Evolutionary conservation across 2,797 vertebrate species (phyloP).

Genomic region (Clarias fuscus): DNA sequence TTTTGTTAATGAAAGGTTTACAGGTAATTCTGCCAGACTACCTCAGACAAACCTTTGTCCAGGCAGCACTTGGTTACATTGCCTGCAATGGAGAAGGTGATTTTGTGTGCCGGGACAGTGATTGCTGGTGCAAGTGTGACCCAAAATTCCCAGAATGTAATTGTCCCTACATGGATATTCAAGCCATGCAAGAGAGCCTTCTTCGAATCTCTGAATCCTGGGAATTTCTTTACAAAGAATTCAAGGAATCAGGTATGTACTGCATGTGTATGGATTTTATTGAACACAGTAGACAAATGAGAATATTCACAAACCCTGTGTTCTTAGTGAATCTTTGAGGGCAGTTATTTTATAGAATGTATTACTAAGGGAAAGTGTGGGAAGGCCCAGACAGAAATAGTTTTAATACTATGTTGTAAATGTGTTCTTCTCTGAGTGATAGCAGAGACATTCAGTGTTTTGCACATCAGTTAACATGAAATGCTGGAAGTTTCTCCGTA

Average conservation of each 20-base stretch:
- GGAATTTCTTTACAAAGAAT: constrained; percentile 87
- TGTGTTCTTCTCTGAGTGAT: constrained; percentile 63
- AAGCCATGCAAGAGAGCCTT: constrained; percentile 94
- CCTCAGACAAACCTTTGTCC: constrained; percentile 89
- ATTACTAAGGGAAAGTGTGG: constrained; percentile 58
- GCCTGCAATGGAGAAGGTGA: constrained; percentile 95
- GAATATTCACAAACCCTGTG: constrained; percentile 42
- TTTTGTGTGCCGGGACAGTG: constrained; percentile 91
- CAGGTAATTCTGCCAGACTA: constrained; percentile 95
- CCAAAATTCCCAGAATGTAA: constrained; percentile 92
- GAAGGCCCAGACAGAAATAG: constrained; percentile 60
- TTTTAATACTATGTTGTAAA: constrained; percentile 57
- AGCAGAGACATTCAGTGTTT: constrained; percentile 45
- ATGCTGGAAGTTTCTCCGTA: constrained; percentile 34
- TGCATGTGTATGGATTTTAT: constrained; percentile 5
- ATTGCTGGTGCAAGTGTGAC: constrained; percentile 94
- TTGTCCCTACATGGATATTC: constrained; percentile 95
- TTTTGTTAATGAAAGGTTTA: constrained; percentile 76
- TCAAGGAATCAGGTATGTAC: constrained; percentile 89
- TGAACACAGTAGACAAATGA: constrained; percentile 68
- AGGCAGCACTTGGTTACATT: constrained; percentile 93
- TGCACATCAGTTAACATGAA: constrained; percentile 56
- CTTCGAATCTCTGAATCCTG: constrained; percentile 89
- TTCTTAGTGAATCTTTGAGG: constrained; percentile 52
- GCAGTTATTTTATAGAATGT: constrained; percentile 73